Evolutionary conservation across 2,797 vertebrate genomes (phyloP).

Genomic region (Natrix natrix): DNA sequence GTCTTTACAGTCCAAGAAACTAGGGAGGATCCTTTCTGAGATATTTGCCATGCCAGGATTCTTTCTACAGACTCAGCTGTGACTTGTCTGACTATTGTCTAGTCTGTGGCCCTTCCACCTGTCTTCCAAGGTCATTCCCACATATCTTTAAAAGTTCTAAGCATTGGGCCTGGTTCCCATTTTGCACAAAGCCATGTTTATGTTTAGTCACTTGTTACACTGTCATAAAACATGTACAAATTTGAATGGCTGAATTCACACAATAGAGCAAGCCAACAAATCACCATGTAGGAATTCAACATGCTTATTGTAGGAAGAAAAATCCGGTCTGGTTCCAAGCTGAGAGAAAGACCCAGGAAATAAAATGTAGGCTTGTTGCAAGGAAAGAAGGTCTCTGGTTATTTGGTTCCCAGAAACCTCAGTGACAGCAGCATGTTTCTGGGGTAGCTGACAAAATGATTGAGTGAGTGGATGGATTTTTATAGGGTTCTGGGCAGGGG

Average conservation of each 20-base stretch:
- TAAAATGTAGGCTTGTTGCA: too few relatives aligned
- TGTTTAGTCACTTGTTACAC: background rate
- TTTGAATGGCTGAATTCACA: background rate
- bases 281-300: background rate
- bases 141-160: background rate
- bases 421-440: too few relatives aligned
- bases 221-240: background rate
- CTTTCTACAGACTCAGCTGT: background rate
- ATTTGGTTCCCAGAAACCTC: too few relatives aligned
- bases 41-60: background rate
- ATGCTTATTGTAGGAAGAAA: background rate
- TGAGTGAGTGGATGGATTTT: too few relatives aligned
- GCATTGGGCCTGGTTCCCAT: background rate
- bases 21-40: background rate
- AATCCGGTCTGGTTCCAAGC: too few relatives aligned
- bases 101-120: background rate
- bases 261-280: background rate
- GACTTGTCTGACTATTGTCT: background rate
- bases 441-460: too few relatives aligned
- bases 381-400: too few relatives aligned
- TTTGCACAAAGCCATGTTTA: background rate
- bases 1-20: background rate
- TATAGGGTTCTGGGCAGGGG: too few relatives aligned
- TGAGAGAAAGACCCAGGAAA: too few relatives aligned
- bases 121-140: background rate